A percentile compares a stretch with the other conserved stretches of the same genome.
phyloP scores from a whole-genome alignment of 2,113 vertebrate genomes.

The Oryctolagus cuniculus region DNA sequence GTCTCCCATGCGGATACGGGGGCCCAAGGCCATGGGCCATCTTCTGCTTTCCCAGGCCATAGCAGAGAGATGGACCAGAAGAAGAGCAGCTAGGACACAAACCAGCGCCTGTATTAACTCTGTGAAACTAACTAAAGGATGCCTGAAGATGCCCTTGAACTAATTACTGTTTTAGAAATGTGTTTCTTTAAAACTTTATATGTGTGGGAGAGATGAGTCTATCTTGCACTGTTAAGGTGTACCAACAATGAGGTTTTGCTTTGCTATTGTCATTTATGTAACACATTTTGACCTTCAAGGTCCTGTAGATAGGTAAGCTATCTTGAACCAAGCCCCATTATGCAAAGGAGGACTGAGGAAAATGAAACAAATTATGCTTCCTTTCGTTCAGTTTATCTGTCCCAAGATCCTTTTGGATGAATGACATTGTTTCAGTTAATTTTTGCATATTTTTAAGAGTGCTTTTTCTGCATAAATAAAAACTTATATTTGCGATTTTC shows the following conservation, averaged over 20 bases:
- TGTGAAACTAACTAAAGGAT: constrained; percentile 1
- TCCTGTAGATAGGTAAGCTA: neutral
- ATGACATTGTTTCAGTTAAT: neutral
- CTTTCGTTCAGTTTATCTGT: neutral
- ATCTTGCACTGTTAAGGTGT: rapidly evolving
- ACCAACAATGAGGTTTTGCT: neutral
- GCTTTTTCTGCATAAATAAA: constrained; percentile 1
- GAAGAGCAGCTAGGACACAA: no score
- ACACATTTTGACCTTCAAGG: neutral
- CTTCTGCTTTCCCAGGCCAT: no score
- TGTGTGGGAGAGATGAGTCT: neutral
- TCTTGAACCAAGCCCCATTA: neutral
- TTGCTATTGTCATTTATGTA: neutral
- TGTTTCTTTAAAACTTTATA: neutral
- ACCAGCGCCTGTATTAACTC: neutral
- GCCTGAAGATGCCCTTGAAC: neutral
- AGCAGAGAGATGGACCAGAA: no score
- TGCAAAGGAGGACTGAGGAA: neutral
- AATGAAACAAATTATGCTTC: neutral
- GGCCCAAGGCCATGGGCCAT: no score
- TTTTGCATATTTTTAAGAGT: neutral
- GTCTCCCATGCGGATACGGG: neutral
- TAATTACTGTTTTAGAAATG: neutral
- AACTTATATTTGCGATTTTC: neutral
- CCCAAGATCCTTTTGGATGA: neutral